Evolutionary conservation across 2,888 invertebrate genomes (phyloP).

Genomic region (Podotricha telesiphe): DNA sequence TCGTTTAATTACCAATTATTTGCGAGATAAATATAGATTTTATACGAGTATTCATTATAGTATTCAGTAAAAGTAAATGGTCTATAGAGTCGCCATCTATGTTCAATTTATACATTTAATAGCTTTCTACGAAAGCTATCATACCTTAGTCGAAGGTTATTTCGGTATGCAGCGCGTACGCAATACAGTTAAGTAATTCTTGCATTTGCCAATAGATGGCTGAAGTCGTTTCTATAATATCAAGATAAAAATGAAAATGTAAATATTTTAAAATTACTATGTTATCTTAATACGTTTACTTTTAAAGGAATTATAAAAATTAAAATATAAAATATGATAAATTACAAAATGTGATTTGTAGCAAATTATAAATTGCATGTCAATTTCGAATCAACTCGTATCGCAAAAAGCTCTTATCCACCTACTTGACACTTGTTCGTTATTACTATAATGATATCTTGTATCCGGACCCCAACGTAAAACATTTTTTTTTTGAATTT

Average conservation of each 20-base stretch:
- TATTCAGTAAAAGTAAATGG: no score
- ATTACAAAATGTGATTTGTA: neutral
- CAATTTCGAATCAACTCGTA: neutral
- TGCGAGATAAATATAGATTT: no score
- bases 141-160: neutral
- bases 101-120: neutral
- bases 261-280: neutral
- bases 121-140: neutral
- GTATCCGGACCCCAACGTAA: neutral
- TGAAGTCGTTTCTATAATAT: neutral
- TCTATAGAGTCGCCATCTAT: neutral
- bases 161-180: conserved; percentile 7
- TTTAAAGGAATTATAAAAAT: no score
- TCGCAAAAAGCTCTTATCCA: conserved; percentile 4
- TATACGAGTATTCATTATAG: no score
- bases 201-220: conserved; percentile 30
- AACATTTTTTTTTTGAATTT: conserved; percentile 17
- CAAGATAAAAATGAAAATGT: neutral
- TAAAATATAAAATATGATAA: neutral
- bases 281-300: neutral
- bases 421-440: neutral
- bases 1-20: no score
- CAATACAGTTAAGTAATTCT: neutral
- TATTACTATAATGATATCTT: conserved; percentile 16
- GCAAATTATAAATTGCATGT: neutral